Evolutionary conservation across 2,888 invertebrate species (phyloP).

Genomic region (Limnephilus rhombicus): DNA sequence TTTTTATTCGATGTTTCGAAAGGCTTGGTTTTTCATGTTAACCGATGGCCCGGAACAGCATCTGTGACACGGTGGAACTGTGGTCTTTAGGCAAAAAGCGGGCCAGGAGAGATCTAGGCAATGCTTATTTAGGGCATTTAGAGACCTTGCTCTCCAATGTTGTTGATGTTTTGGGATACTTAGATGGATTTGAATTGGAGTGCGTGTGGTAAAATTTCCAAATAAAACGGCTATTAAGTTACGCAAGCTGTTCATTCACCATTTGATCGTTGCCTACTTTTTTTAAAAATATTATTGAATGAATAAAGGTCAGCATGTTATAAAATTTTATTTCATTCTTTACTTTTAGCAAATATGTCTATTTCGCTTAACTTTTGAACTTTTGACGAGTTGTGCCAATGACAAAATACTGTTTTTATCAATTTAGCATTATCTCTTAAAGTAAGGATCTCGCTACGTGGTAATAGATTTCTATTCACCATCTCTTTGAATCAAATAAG

Average conservation of each 20-base stretch:
- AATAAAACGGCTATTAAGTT: not conserved
- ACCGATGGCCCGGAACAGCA: conserved; percentile 19
- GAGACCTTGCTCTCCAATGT: not conserved
- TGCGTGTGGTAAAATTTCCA: not conserved
- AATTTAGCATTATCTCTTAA: not conserved
- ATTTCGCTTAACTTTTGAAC: too few species aligned
- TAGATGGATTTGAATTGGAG: not conserved
- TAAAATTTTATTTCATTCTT: not conserved
- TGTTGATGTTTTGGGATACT: too few species aligned
- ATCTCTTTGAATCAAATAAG: not conserved
- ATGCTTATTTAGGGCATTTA: not conserved
- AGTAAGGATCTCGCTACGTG: too few species aligned
- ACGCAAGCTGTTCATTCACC: not conserved
- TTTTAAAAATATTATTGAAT: not conserved
- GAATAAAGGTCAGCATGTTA: not conserved
- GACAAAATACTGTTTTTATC: not conserved
- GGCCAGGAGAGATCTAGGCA: not conserved
- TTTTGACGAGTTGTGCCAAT: not conserved
- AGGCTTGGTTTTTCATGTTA: not conserved
- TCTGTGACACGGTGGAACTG: not conserved
- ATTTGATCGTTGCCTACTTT: not conserved
- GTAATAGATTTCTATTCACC: not conserved
- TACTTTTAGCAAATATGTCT: too few species aligned
- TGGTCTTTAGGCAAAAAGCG: not conserved
- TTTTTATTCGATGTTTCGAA: not conserved